phyloP scores from a whole-genome alignment of 2,797 vertebrate genomes.

The Poecile montanus region DNA sequence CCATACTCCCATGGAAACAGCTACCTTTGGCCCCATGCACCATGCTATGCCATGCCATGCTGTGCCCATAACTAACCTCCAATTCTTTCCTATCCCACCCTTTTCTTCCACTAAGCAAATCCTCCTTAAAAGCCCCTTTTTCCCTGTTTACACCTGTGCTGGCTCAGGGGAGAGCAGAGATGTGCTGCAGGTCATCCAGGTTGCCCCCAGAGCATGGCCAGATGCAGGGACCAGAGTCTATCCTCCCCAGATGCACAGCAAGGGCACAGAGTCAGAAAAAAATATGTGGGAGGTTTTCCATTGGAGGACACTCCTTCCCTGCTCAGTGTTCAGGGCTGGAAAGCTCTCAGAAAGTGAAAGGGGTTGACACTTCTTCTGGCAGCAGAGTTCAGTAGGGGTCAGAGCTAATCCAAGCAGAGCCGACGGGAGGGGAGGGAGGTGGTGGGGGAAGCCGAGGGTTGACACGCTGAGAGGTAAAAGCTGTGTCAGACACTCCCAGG shows the following conservation, averaged over 20 bases:
- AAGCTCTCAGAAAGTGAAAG: constrained; percentile 38
- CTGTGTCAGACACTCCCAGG: constrained; percentile 59
- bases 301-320: constrained; percentile 9
- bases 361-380: constrained; percentile 41
- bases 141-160: not conserved
- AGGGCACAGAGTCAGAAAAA: not conserved
- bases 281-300: not conserved
- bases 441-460: not conserved
- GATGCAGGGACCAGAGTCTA: not conserved
- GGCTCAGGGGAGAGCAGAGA: not conserved
- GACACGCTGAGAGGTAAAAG: constrained; percentile 61
- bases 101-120: not conserved
- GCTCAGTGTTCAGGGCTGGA: not conserved
- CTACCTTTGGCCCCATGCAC: not conserved
- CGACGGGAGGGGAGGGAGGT: not conserved
- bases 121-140: not conserved
- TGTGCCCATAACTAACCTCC: not conserved
- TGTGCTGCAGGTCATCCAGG: not conserved
- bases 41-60: too few relatives aligned
- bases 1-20: not conserved
- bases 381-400: constrained; percentile 50
- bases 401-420: constrained; percentile 59
- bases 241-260: fast-evolving
- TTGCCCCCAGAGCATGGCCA: not conserved
- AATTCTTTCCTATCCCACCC: not conserved